Percentiles rank a stretch among this genome's conserved stretches.
Evolutionary conservation across 1,140 invertebrate species (phyloP).

Genomic region (Kradibia gibbosae): DNA sequence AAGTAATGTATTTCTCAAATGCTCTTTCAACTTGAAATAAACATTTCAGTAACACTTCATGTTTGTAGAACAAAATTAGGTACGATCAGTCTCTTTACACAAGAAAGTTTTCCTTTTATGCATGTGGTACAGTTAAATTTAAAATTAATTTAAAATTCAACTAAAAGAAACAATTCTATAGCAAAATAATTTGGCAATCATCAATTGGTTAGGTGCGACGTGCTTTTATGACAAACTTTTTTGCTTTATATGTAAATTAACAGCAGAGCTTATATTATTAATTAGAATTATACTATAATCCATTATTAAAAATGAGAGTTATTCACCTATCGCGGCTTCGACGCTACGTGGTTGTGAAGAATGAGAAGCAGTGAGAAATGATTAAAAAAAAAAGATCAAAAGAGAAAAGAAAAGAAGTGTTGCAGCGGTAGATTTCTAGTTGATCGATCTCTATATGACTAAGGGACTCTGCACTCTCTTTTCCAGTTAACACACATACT

Average conservation of each 20-base stretch:
- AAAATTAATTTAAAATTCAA: not conserved
- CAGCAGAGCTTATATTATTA: no score
- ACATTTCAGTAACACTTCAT: not conserved
- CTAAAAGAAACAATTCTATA: not conserved
- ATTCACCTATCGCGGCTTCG: not conserved
- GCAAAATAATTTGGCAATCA: not conserved
- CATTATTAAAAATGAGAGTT: not conserved
- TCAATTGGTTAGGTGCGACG: not conserved
- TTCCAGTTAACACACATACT: not conserved
- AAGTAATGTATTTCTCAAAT: not conserved
- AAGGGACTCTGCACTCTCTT: not conserved
- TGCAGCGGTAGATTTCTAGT: slow-evolving; percentile 33
- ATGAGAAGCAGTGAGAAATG: no score
- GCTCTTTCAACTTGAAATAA: not conserved
- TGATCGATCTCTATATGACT: slow-evolving; percentile 11
- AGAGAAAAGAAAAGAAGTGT: not conserved
- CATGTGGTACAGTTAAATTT: not conserved
- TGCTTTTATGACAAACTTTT: not conserved
- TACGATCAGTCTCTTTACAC: not conserved
- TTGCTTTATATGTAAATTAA: no score
- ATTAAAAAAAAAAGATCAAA: not conserved
- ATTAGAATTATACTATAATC: no score
- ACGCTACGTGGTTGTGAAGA: not conserved
- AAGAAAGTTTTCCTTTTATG: not conserved
- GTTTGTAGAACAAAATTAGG: slow-evolving; percentile 10